These are phyloP conservation scores for Ispidina lecontei DNA, from an alignment of 2,797 vertebrate species.

Conservation along the genomic window DNA sequence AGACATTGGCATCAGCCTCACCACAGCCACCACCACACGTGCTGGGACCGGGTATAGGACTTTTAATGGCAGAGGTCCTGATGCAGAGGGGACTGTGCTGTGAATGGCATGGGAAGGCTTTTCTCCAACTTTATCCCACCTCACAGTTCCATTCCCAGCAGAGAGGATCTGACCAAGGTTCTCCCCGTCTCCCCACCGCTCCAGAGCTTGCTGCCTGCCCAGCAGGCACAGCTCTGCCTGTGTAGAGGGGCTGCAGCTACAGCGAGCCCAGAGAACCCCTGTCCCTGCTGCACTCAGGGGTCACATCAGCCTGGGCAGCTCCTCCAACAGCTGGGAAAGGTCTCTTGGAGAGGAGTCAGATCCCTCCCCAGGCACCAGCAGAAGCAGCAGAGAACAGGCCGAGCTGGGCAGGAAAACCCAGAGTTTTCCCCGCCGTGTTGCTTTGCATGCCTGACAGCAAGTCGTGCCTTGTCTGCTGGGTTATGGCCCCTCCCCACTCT, in stretches of 20 bases:
- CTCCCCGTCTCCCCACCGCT: background rate
- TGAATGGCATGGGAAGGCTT: background rate
- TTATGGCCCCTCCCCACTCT: constrained; percentile 39
- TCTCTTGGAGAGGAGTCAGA: background rate
- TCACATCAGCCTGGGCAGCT: background rate
- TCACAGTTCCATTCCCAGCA: background rate
- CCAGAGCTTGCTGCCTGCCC: background rate
- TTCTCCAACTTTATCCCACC: background rate
- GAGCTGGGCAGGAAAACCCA: constrained; percentile 35
- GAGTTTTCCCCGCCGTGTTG: background rate
- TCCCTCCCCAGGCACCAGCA: background rate
- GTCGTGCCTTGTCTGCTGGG: constrained; percentile 46
- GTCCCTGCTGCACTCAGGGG: background rate
- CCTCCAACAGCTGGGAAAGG: background rate
- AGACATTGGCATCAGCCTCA: background rate
- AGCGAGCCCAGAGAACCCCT: rapidly evolving
- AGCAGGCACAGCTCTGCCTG: rapidly evolving
- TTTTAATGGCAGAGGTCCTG: background rate
- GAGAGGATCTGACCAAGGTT: background rate
- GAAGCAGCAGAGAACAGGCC: background rate
- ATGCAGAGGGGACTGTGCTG: rapidly evolving
- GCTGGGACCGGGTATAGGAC: background rate
- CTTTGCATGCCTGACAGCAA: constrained; percentile 70
- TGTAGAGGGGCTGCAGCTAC: background rate
- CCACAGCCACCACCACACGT: rapidly evolving